Conservation (phyloP, 2,888 invertebrate genomes). For the Pinctada fucata region DNA sequence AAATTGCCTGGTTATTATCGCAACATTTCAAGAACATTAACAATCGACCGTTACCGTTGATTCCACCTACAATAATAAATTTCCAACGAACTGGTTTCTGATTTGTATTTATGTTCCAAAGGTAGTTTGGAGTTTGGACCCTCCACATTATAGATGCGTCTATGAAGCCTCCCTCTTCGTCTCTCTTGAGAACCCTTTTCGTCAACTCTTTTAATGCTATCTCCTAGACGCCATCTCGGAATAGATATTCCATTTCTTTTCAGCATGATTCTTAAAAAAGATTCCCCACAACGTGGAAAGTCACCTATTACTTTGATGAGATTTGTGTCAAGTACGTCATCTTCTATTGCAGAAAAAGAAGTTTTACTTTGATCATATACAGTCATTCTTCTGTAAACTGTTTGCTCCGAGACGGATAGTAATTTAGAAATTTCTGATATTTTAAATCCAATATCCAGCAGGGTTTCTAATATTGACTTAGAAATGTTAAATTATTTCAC, state of each 20-base stretch:
- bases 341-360: slow-evolving; percentile 23
- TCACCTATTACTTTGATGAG: slow-evolving; percentile 7
- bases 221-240: slow-evolving; percentile 21
- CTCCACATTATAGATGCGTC: slow-evolving; percentile 27
- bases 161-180: slow-evolving; percentile 21
- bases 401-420: slow-evolving; percentile 21
- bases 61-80: slow-evolving; percentile 32
- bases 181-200: slow-evolving; percentile 16
- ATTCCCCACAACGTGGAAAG: slow-evolving; percentile 25
- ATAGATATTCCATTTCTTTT: slow-evolving; percentile 8
- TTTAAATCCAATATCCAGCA: slow-evolving; percentile 17
- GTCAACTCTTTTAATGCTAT: slow-evolving; percentile 29
- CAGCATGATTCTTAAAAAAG: slow-evolving; percentile 9
- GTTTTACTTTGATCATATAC: slow-evolving; percentile 14
- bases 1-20: slow-evolving; percentile 23
- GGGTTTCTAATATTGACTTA: not conserved
- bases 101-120: slow-evolving; percentile 40
- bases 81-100: slow-evolving; percentile 36
- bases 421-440: slow-evolving; percentile 21
- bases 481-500: slow-evolving; percentile 4
- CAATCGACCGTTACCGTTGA: slow-evolving; percentile 36
- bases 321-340: slow-evolving; percentile 16
- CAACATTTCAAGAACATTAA: slow-evolving; percentile 26
- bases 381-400: slow-evolving; percentile 24
- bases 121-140: slow-evolving; percentile 23